Conservation (phyloP, 2,113 vertebrate species). For the Ophiodon elongatus region DNA sequence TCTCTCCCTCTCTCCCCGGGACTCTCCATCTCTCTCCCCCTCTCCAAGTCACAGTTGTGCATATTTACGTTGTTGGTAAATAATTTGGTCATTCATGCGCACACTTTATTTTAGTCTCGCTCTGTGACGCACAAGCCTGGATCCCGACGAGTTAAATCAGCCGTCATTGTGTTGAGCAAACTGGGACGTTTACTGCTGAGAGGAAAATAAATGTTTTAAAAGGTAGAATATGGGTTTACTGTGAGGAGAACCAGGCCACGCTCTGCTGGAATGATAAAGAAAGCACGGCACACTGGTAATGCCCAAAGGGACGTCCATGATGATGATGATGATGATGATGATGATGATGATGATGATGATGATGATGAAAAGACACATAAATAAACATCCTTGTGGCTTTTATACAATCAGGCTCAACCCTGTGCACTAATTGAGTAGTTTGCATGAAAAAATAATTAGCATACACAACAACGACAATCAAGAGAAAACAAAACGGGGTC, state of each 20-base stretch:
- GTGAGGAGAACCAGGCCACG: constrained; percentile 22
- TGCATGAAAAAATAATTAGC: constrained; percentile 28
- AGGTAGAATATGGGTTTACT: background rate
- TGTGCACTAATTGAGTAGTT: constrained; percentile 22
- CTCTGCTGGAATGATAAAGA: constrained; percentile 22
- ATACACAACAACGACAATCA: constrained; percentile 28
- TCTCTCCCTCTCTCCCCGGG: background rate
- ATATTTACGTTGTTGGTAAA: background rate
- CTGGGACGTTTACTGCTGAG: constrained; percentile 9
- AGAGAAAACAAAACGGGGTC: constrained; percentile 15
- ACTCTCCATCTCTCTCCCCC: background rate
- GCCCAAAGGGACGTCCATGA: constrained; percentile 34
- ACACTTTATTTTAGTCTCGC: too few species aligned
- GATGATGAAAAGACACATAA: constrained; percentile 24
- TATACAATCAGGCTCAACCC: constrained; percentile 7
- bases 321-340: background rate
- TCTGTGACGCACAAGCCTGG: background rate
- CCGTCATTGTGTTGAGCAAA: too few species aligned
- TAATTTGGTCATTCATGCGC: too few species aligned
- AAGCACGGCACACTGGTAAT: background rate
- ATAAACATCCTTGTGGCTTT: constrained; percentile 26
- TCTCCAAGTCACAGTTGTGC: background rate
- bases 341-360: constrained; percentile 8
- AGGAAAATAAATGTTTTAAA: background rate
- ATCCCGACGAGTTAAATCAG: background rate